phyloP scores from a whole-genome alignment of 2,113 vertebrate genomes.

The Apodemus sylvaticus region DNA sequence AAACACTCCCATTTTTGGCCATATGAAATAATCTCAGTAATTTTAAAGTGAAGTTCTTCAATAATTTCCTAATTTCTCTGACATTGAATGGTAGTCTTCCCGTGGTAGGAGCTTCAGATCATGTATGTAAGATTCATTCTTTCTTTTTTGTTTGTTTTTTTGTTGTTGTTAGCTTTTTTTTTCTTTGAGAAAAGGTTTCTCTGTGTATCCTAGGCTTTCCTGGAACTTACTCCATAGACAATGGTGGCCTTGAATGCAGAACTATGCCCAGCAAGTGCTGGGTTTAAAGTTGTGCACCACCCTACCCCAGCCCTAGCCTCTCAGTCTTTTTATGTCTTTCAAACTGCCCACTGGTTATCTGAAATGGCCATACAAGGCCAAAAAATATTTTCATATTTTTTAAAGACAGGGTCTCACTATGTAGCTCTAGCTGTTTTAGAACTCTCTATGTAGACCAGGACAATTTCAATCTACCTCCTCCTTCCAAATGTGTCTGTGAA shows the following conservation, averaged over 20 bases:
- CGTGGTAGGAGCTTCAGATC: not conserved
- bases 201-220: not conserved
- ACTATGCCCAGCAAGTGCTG: not conserved
- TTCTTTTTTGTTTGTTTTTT: not conserved
- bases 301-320: not conserved
- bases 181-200: not conserved
- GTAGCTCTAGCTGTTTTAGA: not conserved
- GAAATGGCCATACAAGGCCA: not conserved
- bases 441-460: not conserved
- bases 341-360: not conserved
- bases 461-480: not conserved
- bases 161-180: too few species aligned
- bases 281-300: not conserved
- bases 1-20: not conserved
- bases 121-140: not conserved
- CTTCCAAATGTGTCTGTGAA: not conserved
- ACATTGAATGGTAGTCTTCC: not conserved
- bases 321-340: not conserved
- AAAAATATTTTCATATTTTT: not conserved
- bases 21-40: not conserved
- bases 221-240: not conserved
- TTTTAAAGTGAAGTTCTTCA: not conserved
- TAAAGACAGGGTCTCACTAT: not conserved
- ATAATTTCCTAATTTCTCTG: not conserved
- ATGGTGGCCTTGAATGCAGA: not conserved